Evolutionary conservation across 2,113 vertebrate genomes (phyloP).

Genomic region (Dasyornis broadbenti): DNA sequence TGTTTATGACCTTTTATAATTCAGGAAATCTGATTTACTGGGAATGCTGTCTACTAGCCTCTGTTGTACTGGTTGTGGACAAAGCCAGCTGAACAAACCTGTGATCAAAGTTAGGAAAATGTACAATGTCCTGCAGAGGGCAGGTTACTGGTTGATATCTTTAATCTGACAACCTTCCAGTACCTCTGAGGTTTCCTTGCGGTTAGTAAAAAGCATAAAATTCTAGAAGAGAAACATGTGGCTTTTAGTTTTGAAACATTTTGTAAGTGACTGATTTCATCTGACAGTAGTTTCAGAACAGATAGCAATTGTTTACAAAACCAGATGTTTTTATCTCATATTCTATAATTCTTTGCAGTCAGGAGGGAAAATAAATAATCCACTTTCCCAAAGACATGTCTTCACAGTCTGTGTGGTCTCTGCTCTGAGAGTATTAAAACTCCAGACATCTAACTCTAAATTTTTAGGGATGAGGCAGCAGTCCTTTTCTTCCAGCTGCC

Average conservation of each 20-base stretch:
- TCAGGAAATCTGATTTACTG: not conserved
- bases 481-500: not conserved
- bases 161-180: not conserved
- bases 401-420: not conserved
- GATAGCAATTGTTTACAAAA: not conserved
- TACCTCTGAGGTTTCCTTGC: not conserved
- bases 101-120: not conserved
- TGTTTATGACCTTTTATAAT: not conserved
- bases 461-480: not conserved
- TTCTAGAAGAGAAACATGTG: not conserved
- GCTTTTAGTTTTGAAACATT: not conserved
- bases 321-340: not conserved
- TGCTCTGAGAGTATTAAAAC: not conserved
- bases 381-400: not conserved
- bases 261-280: not conserved
- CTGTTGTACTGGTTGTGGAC: not conserved
- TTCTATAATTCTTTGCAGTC: not conserved
- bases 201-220: not conserved
- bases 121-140: not conserved
- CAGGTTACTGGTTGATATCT: not conserved
- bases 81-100: not conserved
- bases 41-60: not conserved
- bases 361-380: not conserved
- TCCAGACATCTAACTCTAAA: not conserved
- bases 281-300: not conserved